phyloP scores from a whole-genome alignment of 2,113 vertebrate species.

The Ailuropoda melanoleuca region DNA sequence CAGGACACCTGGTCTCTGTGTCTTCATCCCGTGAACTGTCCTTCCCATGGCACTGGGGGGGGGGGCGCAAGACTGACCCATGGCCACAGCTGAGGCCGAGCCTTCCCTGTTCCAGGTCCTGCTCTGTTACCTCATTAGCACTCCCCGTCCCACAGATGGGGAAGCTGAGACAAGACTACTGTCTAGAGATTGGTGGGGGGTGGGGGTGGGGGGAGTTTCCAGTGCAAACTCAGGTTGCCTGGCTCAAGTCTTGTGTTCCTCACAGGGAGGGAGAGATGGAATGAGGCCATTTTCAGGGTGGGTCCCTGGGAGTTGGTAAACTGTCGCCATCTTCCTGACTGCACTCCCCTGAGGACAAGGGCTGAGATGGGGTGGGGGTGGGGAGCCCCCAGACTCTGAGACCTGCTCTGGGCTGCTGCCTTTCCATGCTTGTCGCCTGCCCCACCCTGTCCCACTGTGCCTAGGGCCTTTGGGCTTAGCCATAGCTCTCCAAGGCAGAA shows the following conservation, averaged over 20 bases:
- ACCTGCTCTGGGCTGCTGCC: no score
- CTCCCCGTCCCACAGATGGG: not conserved
- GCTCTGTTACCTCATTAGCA: not conserved
- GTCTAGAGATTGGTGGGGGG: no score
- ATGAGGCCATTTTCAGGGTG: not conserved
- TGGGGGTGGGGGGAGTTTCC: not conserved
- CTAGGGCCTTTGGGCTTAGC: not conserved
- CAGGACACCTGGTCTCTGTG: no score
- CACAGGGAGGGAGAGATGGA: not conserved
- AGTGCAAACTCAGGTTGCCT: not conserved
- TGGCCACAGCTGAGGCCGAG: accelerated
- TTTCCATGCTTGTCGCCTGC: no score
- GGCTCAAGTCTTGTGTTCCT: not conserved
- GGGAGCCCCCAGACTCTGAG: accelerated
- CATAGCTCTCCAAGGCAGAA: not conserved
- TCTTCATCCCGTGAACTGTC: accelerated
- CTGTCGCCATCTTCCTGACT: not conserved
- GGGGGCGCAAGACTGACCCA: not conserved
- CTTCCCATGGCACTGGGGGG: accelerated
- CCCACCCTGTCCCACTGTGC: no score
- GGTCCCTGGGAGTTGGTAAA: not conserved
- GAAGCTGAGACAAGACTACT: not conserved
- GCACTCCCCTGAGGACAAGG: not conserved
- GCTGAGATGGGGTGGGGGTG: accelerated
- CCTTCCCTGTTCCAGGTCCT: not conserved